Percentiles rank a stretch among this genome's conserved stretches.
phyloP scores from a whole-genome alignment of 2,113 vertebrate species.

The Gallinago jamesoni region DNA sequence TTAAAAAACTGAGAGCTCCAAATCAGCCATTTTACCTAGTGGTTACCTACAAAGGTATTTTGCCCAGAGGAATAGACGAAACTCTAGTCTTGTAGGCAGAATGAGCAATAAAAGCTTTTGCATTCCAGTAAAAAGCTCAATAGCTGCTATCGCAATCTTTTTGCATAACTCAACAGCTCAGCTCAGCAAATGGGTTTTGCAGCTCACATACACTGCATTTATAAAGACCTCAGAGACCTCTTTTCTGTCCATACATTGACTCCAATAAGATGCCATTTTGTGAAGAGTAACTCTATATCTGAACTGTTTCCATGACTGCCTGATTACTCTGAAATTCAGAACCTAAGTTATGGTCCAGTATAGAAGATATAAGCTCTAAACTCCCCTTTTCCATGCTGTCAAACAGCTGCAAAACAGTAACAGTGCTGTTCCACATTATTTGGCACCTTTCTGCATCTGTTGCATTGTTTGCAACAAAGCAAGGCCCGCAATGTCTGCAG shows the following conservation, averaged over 20 bases:
- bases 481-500: neutral
- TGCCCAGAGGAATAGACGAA: neutral
- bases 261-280: neutral
- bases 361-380: neutral
- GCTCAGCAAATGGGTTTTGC: neutral
- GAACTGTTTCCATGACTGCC: neutral
- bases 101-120: neutral
- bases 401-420: neutral
- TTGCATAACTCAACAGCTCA: neutral
- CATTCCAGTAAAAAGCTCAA: neutral
- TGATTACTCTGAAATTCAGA: neutral
- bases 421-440: neutral
- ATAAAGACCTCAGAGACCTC: neutral
- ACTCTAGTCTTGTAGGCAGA: neutral
- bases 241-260: neutral
- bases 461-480: neutral
- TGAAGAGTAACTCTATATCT: neutral
- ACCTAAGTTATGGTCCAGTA: neutral
- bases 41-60: neutral
- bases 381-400: neutral
- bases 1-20: neutral
- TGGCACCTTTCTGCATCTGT: neutral
- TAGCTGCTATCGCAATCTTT: neutral
- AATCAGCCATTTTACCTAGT: neutral
- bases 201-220: neutral